Evolutionary conservation across 2,888 invertebrate genomes (phyloP).

Genomic region (Thecophora atra): DNA sequence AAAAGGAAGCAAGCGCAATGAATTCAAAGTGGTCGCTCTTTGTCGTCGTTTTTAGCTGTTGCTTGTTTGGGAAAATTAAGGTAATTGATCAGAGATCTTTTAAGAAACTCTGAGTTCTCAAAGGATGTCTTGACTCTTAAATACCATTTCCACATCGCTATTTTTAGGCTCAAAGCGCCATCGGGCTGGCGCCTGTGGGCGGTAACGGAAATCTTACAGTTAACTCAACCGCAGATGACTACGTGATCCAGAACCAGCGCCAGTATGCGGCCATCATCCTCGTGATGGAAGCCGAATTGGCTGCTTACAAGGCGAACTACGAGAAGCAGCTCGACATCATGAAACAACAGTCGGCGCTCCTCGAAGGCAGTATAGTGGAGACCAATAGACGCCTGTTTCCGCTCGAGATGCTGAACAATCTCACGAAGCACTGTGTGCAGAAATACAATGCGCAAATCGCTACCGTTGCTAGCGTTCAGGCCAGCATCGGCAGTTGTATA

Average conservation of each 20-base stretch:
- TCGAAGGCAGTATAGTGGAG: slow-evolving; percentile 33
- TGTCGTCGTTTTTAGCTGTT: not conserved
- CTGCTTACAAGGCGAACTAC: slow-evolving; percentile 29
- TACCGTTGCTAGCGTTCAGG: slow-evolving; percentile 29
- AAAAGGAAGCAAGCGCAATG: slow-evolving; percentile 25
- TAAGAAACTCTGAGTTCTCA: not conserved
- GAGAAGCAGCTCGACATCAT: slow-evolving; percentile 32
- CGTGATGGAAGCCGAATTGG: slow-evolving; percentile 36
- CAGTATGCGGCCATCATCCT: slow-evolving; percentile 41
- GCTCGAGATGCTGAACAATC: slow-evolving; percentile 38
- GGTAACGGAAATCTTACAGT: slow-evolving; percentile 1
- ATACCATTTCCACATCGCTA: not conserved
- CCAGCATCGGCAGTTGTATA: slow-evolving; percentile 36
- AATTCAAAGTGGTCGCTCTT: not conserved
- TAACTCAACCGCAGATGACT: slow-evolving; percentile 39
- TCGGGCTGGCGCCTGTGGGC: not conserved
- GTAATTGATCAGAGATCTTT: not conserved
- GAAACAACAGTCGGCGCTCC: slow-evolving; percentile 26
- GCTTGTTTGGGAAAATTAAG: not conserved
- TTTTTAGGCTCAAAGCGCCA: slow-evolving; percentile 14
- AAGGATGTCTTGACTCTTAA: not conserved
- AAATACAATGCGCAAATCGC: slow-evolving; percentile 43
- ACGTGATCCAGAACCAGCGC: slow-evolving; percentile 40
- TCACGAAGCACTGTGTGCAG: slow-evolving; percentile 42
- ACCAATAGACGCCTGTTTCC: slow-evolving; percentile 40